Evolutionary conservation across 2,888 invertebrate genomes (phyloP), one percentile per base, ranked within the genome.

Genomic region (Subacronicta megacephala): DNA sequence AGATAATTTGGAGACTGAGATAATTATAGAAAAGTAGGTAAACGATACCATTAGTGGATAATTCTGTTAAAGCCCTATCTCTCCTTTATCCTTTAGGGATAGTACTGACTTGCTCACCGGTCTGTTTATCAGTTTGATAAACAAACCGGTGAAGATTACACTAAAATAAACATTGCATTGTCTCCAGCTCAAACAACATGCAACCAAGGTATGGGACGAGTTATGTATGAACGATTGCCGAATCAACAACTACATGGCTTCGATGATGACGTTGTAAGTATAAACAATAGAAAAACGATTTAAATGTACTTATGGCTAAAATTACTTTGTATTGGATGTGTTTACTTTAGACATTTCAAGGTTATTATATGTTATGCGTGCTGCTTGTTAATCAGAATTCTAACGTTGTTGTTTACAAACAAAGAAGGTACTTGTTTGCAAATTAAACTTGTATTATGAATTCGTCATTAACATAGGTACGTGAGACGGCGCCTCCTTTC

Each of bases 241-340:
- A 98, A 98, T 87, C 97, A 98, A 81, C 98, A 98, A 87, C 92
- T 98, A 33, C 98, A 98, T 92, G 98, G 97, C 62, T 98, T 97
- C 80, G 98, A 98, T 78, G 98, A 98, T 78, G 98, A 98, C 85
- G 97, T 97, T 77, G 97, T 98, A 79, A 92, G 95, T 93, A 76
- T 62, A 52, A 18, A 49, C 13, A 42, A 35, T n/a, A 12, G 35
- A 17, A 13, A 36, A 43, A 47, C 7, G 9, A 4, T 33, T n/a
- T 3, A 5, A 18, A 17, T 37, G 31, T 12, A 31, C n/a, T 49
- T 7, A 9, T 26, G 9, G 5, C 13, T 12, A 15, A 10, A 16
- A 13, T 3, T 10, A 15, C 13, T 18, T 40, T n/a, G 31, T 46
- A 31, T 4, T 31, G 0, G 4, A n/a, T n/a, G 7, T n/a, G 4